phyloP scores from a whole-genome alignment of 2,113 vertebrate genomes.

The Thryonomys swinderianus region DNA sequence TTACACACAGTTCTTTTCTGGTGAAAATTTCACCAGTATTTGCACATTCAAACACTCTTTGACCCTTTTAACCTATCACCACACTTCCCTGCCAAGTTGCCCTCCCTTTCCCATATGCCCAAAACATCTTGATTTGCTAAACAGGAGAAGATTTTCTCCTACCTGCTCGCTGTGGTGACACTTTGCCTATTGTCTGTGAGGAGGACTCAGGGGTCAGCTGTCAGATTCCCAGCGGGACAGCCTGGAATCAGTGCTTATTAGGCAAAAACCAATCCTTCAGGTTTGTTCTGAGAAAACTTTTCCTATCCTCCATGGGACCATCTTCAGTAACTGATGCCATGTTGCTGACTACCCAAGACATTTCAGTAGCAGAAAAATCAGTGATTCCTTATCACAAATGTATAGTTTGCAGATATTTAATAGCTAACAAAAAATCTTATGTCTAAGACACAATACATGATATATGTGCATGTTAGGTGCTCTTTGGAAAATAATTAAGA shows the following conservation, averaged over 20 bases:
- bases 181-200: not conserved
- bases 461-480: not conserved
- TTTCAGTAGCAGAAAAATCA: conserved; percentile 37
- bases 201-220: not conserved
- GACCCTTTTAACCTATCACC: not conserved
- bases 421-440: conserved; percentile 20
- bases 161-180: not conserved
- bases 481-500: conserved; percentile 29
- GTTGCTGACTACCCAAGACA: not conserved
- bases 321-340: not conserved
- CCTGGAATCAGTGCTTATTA: not conserved
- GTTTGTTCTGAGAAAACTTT: conserved; percentile 31
- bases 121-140: conserved; percentile 20
- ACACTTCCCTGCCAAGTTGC: not conserved
- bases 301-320: not conserved
- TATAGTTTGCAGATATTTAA: not conserved
- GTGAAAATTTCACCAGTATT: too few relatives aligned
- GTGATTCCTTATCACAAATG: not conserved
- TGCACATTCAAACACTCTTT: not conserved
- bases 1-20: too few relatives aligned
- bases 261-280: not conserved
- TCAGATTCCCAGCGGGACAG: not conserved
- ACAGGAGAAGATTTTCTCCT: not conserved
- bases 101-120: not conserved
- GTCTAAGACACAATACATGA: not conserved